phyloP scores from a whole-genome alignment of 2,113 vertebrate species.

The Xiphias gladius region DNA sequence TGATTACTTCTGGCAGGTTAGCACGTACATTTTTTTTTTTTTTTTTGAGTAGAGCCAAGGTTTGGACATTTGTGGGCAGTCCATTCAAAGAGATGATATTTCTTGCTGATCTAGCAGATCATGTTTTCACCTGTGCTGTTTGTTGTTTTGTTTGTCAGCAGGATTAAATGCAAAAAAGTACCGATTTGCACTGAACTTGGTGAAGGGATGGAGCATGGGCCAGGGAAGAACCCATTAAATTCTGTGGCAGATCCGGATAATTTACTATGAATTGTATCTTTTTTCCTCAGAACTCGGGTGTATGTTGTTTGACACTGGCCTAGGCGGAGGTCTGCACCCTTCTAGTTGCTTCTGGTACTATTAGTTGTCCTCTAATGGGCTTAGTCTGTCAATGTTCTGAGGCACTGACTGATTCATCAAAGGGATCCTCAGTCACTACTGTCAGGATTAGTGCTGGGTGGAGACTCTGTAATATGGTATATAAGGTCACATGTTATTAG shows the following conservation, averaged over 20 bases:
- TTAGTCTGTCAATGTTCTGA: conserved; percentile 22
- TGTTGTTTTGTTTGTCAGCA: too few relatives aligned
- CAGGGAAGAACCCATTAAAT: too few relatives aligned
- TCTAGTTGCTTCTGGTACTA: conserved; percentile 21
- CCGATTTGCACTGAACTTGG: too few relatives aligned
- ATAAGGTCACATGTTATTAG: conserved; percentile 69
- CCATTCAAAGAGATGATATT: conserved; percentile 33
- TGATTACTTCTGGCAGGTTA: background rate
- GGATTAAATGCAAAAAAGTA: too few relatives aligned
- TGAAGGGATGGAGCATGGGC: too few relatives aligned
- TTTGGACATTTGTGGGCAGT: conserved; percentile 32
- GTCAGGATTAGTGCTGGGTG: conserved; percentile 58
- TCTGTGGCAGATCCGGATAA: too few relatives aligned
- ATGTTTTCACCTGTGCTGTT: too few relatives aligned
- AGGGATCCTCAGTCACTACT: conserved; percentile 49
- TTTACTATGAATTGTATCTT: too few relatives aligned
- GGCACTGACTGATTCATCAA: conserved; percentile 53
- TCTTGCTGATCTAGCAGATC: background rate
- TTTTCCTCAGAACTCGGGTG: too few relatives aligned
- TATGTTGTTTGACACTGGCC: too few relatives aligned
- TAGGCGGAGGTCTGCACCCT: too few relatives aligned
- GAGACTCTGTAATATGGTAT: conserved; percentile 62
- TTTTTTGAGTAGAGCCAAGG: conserved; percentile 16
- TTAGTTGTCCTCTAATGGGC: background rate
- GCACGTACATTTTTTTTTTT: too few relatives aligned